Evolutionary conservation across 2,797 vertebrate genomes (phyloP).

Genomic region (Oceanodroma leucorhoa): DNA sequence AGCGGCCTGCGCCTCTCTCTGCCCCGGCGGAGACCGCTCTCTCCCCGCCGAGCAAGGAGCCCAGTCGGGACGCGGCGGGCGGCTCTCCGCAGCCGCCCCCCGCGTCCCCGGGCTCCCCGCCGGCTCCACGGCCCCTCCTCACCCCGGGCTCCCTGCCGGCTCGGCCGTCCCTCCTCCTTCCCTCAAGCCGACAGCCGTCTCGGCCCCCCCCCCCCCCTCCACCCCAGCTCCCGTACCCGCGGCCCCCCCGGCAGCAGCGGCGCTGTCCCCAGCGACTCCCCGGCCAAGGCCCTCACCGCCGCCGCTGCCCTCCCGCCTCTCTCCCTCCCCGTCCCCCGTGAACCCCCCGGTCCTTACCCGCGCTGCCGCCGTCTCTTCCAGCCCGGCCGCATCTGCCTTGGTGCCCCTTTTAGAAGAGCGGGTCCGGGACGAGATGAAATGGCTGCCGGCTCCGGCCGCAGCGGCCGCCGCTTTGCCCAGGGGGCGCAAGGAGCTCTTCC

Average conservation of each 20-base stretch:
- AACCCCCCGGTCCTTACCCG: slow-evolving; percentile 20
- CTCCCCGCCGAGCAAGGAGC: neutral
- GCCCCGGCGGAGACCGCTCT: neutral
- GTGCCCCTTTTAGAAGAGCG: slow-evolving; percentile 76
- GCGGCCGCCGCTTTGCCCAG: slow-evolving; percentile 71
- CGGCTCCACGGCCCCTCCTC: neutral
- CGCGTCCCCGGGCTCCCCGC: neutral
- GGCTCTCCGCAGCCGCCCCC: neutral
- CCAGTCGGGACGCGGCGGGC: neutral
- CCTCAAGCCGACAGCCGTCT: neutral
- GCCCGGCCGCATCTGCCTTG: slow-evolving; percentile 58
- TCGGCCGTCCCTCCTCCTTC: neutral
- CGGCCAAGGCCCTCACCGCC: neutral
- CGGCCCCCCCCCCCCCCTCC: neutral
- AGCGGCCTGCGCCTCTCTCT: neutral
- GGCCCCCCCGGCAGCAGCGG: neutral
- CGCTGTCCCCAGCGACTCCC: neutral
- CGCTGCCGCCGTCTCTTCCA: slow-evolving; percentile 49
- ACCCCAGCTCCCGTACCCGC: neutral
- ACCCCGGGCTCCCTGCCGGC: neutral
- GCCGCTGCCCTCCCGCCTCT: neutral
- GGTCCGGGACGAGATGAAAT: slow-evolving; percentile 81
- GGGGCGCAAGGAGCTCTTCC: slow-evolving; percentile 84
- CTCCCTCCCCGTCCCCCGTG: slow-evolving; percentile 5
- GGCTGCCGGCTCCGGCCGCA: slow-evolving; percentile 72